A percentile compares a stretch with the other conserved stretches of the same genome.
Evolutionary conservation across 2,888 invertebrate species (phyloP).

Genomic region (Pyralis farinalis): DNA sequence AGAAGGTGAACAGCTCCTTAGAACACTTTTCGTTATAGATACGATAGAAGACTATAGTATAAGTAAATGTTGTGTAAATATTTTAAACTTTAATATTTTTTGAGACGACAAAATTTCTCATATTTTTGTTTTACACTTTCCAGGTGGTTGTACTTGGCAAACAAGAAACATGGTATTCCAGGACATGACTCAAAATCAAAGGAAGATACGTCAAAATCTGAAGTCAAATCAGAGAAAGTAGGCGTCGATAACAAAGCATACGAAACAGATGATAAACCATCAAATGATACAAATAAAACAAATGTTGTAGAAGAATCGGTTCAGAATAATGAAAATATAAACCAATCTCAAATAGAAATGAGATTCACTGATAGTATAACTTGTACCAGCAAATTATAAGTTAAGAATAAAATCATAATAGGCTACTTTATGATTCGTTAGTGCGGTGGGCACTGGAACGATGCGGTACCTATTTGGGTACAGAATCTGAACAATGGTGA

Average conservation of each 20-base stretch:
- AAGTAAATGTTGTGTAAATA: too few relatives aligned
- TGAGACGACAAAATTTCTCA: too few relatives aligned
- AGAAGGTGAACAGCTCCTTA: too few relatives aligned
- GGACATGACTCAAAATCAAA: conserved; percentile 25
- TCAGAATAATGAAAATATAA: conserved; percentile 35
- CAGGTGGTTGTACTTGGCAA: conserved; percentile 87
- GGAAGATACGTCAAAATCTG: conserved; percentile 30
- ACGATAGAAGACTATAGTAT: too few relatives aligned
- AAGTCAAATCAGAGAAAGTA: conserved; percentile 34
- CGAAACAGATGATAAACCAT: conserved; percentile 58
- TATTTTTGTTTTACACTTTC: conserved; percentile 36
- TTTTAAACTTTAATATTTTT: too few relatives aligned
- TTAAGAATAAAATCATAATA: too few relatives aligned
- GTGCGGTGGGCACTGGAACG: too few relatives aligned
- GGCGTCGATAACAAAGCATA: conserved; percentile 71
- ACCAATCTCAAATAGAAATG: conserved; percentile 62
- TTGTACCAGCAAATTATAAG: conserved; percentile 55
- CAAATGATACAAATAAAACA: conserved; percentile 19
- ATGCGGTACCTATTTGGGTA: too few relatives aligned
- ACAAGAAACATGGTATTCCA: conserved; percentile 74
- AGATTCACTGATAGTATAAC: conserved; percentile 65
- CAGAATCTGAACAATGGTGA: too few relatives aligned
- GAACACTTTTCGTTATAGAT: too few relatives aligned
- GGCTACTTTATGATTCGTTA: too few relatives aligned
- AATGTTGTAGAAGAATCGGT: conserved; percentile 19